Evolutionary conservation across 2,113 vertebrate species (phyloP).

Genomic region (Datnioides undecimradiatus): DNA sequence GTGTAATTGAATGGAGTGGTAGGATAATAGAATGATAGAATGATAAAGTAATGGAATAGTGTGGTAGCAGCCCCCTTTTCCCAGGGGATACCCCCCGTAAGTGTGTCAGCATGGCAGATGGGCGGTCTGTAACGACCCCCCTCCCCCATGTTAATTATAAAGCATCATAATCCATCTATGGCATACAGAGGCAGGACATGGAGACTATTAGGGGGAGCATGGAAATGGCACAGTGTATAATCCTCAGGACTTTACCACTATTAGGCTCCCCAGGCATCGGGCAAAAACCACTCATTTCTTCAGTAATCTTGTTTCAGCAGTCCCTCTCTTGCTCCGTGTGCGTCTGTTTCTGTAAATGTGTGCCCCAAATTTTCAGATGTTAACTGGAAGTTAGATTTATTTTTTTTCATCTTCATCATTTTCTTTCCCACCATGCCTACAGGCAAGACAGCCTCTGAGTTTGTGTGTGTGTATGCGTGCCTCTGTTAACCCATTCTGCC

Average conservation of each 20-base stretch:
- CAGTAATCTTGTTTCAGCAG: conserved; percentile 73
- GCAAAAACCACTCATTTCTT: conserved; percentile 71
- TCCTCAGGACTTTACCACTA: conserved; percentile 76
- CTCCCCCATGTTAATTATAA: conserved; percentile 81
- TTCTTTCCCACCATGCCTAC: conserved; percentile 71
- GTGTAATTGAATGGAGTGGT: conserved; percentile 81
- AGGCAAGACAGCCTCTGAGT: conserved; percentile 57
- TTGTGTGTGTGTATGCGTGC: conserved; percentile 43
- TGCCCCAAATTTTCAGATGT: conserved; percentile 61
- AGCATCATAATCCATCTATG: conserved; percentile 83
- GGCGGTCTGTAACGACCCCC: conserved; percentile 68
- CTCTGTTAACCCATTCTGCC: conserved; percentile 83
- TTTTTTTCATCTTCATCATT: conserved; percentile 38
- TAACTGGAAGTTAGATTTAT: conserved; percentile 74
- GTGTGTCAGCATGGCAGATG: conserved; percentile 85
- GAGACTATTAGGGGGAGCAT: conserved; percentile 79
- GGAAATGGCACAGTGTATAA: conserved; percentile 77
- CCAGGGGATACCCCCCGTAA: conserved; percentile 77
- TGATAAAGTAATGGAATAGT: conserved; percentile 80
- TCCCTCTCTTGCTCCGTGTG: conserved; percentile 36
- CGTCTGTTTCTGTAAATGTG: conserved; percentile 34
- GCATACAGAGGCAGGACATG: conserved; percentile 81
- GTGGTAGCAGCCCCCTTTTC: conserved; percentile 61
- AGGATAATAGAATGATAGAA: conserved; percentile 80
- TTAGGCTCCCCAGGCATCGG: conserved; percentile 69